These are phyloP conservation scores for Rotaria magnacalcarata DNA, from an alignment of 2,888 invertebrate species.

Conservation along the genomic window DNA sequence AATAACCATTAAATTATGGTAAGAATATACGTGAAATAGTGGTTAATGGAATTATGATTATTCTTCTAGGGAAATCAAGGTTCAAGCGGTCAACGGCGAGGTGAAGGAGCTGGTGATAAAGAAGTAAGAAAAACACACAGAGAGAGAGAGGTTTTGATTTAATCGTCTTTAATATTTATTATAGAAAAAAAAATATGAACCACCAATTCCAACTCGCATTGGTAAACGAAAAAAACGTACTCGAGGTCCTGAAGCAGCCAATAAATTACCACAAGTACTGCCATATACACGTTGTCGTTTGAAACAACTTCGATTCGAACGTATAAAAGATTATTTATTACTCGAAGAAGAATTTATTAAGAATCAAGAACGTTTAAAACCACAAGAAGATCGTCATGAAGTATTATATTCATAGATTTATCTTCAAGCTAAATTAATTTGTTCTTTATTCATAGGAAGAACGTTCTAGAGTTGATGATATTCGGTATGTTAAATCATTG, in stretches of 20 bases:
- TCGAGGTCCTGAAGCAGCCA: conserved; percentile 95
- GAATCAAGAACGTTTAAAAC: conserved; percentile 93
- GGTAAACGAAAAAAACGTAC: conserved; percentile 88
- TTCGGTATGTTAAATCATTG: conserved; percentile 62
- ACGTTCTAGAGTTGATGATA: conserved; percentile 92
- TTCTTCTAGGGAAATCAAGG: conserved; percentile 27
- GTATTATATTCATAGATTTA: conserved; percentile 49
- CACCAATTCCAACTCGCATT: conserved; percentile 93
- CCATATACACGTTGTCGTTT: conserved; percentile 93
- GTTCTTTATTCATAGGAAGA: conserved; percentile 65
- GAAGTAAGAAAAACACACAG: not conserved
- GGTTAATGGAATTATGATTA: not conserved
- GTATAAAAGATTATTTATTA: conserved; percentile 93
- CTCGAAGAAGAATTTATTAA: conserved; percentile 99
- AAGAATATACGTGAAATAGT: too few relatives aligned
- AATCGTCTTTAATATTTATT: not conserved
- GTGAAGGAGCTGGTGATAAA: conserved; percentile 3
- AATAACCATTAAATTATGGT: not conserved
- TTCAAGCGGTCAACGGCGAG: not conserved
- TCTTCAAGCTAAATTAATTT: not conserved
- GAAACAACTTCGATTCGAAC: conserved; percentile 85
- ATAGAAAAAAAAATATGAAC: conserved; percentile 95
- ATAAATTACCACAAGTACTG: conserved; percentile 92
- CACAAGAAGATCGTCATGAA: conserved; percentile 97
- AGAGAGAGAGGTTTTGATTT: too few relatives aligned